These are phyloP conservation scores for Scaeva pyrastri DNA, from an alignment of 2,888 invertebrate genomes.

Conservation along the genomic window DNA sequence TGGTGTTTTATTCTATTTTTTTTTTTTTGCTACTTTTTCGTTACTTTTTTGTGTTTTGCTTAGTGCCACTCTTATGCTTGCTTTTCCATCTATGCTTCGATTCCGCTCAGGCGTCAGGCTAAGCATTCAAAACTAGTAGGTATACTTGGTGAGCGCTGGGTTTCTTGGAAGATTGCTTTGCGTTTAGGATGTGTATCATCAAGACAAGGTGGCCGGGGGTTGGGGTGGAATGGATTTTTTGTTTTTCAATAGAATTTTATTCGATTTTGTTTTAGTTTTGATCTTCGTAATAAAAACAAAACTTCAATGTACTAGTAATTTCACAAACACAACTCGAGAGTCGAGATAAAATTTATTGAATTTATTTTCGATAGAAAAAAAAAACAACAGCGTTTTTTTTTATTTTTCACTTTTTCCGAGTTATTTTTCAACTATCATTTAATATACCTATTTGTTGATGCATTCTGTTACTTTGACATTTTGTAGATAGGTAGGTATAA, in stretches of 20 bases:
- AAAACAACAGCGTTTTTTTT: background rate
- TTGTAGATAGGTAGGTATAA: background rate
- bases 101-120: slow-evolving; percentile 10
- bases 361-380: background rate
- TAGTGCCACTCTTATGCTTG: slow-evolving; percentile 28
- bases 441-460: background rate
- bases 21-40: no score
- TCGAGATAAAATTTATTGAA: no score
- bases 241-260: slow-evolving; percentile 47
- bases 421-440: background rate
- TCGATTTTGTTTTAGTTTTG: slow-evolving; percentile 59
- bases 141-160: slow-evolving; percentile 19
- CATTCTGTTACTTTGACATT: background rate
- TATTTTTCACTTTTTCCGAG: background rate
- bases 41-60: slow-evolving; percentile 33
- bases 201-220: background rate
- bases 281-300: slow-evolving; percentile 63
- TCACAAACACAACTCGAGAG: background rate
- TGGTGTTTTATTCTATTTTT: slow-evolving; percentile 63
- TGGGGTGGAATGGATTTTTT: slow-evolving; percentile 10
- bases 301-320: slow-evolving; percentile 2
- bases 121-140: slow-evolving; percentile 1
- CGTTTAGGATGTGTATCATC: background rate
- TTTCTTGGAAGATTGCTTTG: slow-evolving; percentile 66
- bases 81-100: slow-evolving; percentile 49